These are phyloP conservation scores for Entomyzon cyanotis DNA, from an alignment of 2,113 vertebrate species.

Conservation along the genomic window DNA sequence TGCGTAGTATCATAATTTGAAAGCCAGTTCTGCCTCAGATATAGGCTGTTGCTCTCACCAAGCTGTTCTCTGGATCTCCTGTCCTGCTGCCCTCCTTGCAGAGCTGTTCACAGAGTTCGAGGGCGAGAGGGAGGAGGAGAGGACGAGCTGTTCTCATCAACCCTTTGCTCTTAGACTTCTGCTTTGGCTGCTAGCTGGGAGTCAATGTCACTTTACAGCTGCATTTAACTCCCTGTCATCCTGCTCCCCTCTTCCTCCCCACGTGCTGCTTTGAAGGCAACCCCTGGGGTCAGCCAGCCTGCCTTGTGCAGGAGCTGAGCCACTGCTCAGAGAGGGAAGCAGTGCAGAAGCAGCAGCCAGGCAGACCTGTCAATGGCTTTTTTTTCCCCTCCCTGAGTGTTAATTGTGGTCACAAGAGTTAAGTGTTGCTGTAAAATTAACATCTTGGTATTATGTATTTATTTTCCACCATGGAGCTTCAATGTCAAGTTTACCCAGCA, in stretches of 20 bases:
- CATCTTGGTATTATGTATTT: constrained; percentile 46
- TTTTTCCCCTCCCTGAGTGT: not conserved
- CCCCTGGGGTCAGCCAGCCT: constrained; percentile 26
- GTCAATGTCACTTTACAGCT: not conserved
- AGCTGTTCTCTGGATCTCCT: accelerated
- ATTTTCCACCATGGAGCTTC: constrained; percentile 27
- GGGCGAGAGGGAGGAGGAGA: not conserved
- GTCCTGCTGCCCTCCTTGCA: accelerated
- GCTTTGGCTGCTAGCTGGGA: not conserved
- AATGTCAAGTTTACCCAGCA: constrained; percentile 37
- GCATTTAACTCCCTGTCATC: constrained; percentile 19
- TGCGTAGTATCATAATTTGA: not conserved
- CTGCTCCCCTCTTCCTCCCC: not conserved
- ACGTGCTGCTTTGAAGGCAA: constrained; percentile 28
- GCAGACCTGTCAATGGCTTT: constrained; percentile 35
- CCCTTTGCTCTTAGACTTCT: not conserved
- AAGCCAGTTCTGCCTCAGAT: not conserved
- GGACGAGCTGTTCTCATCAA: not conserved
- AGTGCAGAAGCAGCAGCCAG: not conserved
- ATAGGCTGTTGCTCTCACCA: not conserved
- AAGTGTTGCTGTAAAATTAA: constrained; percentile 67
- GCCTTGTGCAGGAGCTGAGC: not conserved
- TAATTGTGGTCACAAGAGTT: constrained; percentile 62
- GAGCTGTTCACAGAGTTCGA: not conserved
- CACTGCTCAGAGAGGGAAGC: not conserved